These are phyloP conservation scores for Dexiosoma caninum DNA, from an alignment of 2,888 invertebrate genomes.

Conservation along the genomic window DNA sequence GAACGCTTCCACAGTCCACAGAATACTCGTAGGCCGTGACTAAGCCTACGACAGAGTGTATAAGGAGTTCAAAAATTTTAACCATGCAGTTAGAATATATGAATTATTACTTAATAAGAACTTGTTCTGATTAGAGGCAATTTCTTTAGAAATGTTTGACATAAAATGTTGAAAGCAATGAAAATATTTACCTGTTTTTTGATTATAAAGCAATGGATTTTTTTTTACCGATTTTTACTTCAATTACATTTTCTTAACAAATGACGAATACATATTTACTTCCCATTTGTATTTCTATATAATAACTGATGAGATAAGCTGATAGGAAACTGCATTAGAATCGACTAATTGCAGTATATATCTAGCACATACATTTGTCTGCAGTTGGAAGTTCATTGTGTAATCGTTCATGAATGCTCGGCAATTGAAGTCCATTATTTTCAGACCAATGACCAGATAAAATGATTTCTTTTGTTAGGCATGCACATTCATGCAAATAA, in stretches of 20 bases:
- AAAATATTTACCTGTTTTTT: no score
- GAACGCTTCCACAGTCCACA: background rate
- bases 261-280: no score
- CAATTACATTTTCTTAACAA: no score
- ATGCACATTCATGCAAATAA: background rate
- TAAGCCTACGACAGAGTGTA: background rate
- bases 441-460: conserved; percentile 39
- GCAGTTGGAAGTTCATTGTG: background rate
- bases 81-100: background rate
- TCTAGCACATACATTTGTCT: background rate
- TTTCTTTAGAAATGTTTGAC: no score
- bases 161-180: no score
- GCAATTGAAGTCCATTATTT: conserved; percentile 48
- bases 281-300: no score
- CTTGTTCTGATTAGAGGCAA: no score
- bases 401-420: background rate
- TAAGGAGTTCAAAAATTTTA: background rate
- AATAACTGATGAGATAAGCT: no score
- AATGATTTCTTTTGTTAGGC: conserved; percentile 30
- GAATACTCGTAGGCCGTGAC: background rate
- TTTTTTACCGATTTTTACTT: no score
- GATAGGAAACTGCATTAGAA: conserved; percentile 18
- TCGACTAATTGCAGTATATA: background rate
- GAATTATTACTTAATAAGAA: no score
- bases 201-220: no score